phyloP scores from a whole-genome alignment of 2,113 vertebrate genomes.

The Oryctolagus cuniculus region DNA sequence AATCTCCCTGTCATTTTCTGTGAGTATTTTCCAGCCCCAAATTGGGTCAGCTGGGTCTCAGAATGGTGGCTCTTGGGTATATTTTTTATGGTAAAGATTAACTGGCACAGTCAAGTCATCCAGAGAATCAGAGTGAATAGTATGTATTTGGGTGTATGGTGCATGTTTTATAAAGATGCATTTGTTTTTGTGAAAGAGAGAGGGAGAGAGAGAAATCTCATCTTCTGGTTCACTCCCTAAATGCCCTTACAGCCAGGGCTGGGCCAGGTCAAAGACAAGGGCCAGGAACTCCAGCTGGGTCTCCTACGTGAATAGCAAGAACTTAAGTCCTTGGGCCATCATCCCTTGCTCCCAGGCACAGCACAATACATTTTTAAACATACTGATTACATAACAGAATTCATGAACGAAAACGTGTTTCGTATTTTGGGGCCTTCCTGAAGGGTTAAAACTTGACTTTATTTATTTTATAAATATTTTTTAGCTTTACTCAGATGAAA shows the following conservation, averaged over 20 bases:
- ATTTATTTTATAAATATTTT: conserved; percentile 43
- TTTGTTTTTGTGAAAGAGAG: too few relatives aligned
- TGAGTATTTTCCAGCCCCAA: background rate
- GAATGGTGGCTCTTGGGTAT: background rate
- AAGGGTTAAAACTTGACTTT: background rate
- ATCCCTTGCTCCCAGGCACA: too few relatives aligned
- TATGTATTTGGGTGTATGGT: background rate
- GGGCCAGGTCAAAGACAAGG: too few relatives aligned
- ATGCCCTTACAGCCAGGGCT: too few relatives aligned
- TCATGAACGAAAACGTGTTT: background rate
- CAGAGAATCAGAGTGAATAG: background rate
- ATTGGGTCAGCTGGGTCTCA: background rate
- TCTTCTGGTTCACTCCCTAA: too few relatives aligned
- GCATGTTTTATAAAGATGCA: background rate
- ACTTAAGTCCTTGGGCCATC: too few relatives aligned
- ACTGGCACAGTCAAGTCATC: background rate
- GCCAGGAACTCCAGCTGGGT: too few relatives aligned
- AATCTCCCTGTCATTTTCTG: too few relatives aligned
- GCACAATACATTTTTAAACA: background rate
- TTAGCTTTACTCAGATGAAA: background rate
- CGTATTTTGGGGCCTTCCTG: background rate
- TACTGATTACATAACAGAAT: background rate
- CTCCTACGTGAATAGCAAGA: too few relatives aligned
- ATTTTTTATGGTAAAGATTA: background rate
- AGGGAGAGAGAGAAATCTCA: too few relatives aligned